Conservation (phyloP, 2,888 invertebrate species). For the Hirtodrosophila duncani region DNA sequence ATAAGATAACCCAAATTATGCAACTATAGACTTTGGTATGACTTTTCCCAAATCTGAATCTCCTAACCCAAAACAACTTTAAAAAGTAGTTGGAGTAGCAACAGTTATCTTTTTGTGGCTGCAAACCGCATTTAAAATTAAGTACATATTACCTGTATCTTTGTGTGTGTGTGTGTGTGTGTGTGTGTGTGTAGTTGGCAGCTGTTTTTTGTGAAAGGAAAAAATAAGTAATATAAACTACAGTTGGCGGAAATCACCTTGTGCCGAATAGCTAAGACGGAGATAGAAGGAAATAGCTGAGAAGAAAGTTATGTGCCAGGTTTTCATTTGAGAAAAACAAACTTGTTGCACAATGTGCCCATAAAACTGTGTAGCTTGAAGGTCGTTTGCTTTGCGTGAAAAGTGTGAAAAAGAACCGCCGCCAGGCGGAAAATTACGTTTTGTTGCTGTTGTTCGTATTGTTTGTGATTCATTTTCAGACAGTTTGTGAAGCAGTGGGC, state of each 20-base stretch:
- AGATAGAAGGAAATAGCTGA: conserved; percentile 27
- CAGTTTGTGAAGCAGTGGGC: conserved; percentile 6
- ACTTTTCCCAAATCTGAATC: too few relatives aligned
- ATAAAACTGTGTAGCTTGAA: conserved; percentile 34
- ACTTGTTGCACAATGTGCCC: conserved; percentile 63
- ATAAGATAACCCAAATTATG: too few relatives aligned
- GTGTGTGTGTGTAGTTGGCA: too few relatives aligned
- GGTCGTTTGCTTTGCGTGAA: conserved; percentile 40
- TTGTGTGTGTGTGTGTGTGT: too few relatives aligned
- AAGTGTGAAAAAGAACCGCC: conserved; percentile 13
- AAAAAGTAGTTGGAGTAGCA: too few relatives aligned
- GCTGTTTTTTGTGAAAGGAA: conserved; percentile 38
- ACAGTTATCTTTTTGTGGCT: too few relatives aligned
- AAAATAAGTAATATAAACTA: conserved; percentile 40
- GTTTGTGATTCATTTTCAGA: conserved; percentile 16
- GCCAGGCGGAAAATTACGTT: conserved; percentile 19
- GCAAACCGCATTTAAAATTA: too few relatives aligned
- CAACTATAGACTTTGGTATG: too few relatives aligned
- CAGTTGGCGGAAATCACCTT: conserved; percentile 73
- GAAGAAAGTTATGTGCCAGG: conserved; percentile 45
- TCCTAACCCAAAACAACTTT: too few relatives aligned
- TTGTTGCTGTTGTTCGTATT: neutral
- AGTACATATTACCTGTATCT: too few relatives aligned
- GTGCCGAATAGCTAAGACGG: conserved; percentile 52
- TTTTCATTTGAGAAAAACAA: conserved; percentile 39